Conservation (phyloP, 2,888 invertebrate species). For the Drosophila atripex region DNA sequence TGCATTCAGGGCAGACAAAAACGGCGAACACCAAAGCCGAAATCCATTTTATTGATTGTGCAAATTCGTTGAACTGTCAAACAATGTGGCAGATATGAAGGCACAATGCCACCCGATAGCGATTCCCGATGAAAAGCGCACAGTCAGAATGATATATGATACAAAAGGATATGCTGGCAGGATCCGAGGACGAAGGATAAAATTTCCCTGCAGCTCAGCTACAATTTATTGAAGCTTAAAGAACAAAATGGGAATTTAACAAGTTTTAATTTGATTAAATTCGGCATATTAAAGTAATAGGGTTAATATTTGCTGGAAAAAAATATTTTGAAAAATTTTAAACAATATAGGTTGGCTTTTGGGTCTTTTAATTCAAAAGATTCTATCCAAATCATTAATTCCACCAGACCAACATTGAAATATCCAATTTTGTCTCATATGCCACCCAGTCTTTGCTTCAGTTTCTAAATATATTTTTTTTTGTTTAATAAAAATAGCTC, state of each 20-base stretch:
- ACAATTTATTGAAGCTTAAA: constrained; percentile 30
- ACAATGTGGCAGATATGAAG: constrained; percentile 58
- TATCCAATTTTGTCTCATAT: not conserved
- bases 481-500: constrained; percentile 14
- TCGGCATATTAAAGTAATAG: not conserved
- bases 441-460: not conserved
- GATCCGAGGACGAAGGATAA: constrained; percentile 1
- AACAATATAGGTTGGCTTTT: not conserved
- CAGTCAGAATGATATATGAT: constrained; percentile 43
- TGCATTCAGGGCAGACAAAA: constrained; percentile 36
- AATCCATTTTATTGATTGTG: constrained; percentile 71
- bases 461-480: constrained; percentile 20
- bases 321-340: not conserved
- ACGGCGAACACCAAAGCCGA: constrained; percentile 25
- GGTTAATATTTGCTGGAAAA: not conserved
- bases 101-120: constrained; percentile 17
- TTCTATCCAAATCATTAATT: constrained; percentile 4
- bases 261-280: constrained; percentile 5
- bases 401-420: constrained; percentile 15
- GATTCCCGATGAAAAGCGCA: constrained; percentile 11
- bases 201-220: constrained; percentile 19
- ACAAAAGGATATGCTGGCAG: constrained; percentile 1
- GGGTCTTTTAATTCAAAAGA: not conserved
- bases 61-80: constrained; percentile 62
- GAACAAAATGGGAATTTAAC: not conserved